phyloP scores from a whole-genome alignment of 1,140 invertebrate species.

The Eriosoma lanigerum region DNA sequence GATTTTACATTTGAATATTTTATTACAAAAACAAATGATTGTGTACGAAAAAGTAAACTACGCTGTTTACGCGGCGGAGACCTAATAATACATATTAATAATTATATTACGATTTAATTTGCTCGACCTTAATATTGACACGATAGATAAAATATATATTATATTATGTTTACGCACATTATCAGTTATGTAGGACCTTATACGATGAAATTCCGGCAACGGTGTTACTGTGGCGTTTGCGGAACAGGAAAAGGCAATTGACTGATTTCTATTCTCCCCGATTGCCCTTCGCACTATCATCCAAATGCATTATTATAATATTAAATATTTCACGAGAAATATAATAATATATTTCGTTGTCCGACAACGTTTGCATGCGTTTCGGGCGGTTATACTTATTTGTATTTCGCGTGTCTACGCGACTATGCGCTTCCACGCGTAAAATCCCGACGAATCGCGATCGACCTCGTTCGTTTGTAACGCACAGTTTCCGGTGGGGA shows the following conservation, averaged over 20 bases:
- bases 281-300: background rate
- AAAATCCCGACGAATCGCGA: conserved; percentile 17
- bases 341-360: no score
- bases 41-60: background rate
- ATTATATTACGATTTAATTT: conserved; percentile 8
- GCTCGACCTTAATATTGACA: conserved; percentile 39
- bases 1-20: background rate
- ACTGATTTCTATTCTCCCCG: background rate
- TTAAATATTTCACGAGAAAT: no score
- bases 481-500: background rate
- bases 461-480: background rate
- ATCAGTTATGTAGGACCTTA: background rate
- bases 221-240: background rate
- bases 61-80: background rate
- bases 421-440: no score
- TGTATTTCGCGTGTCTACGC: no score
- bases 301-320: no score
- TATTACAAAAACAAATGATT: background rate
- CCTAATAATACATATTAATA: background rate
- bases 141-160: background rate
- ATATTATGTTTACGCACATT: background rate
- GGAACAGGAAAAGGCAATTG: conserved; percentile 17
- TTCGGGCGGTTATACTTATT: no score
- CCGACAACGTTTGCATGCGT: no score
- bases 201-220: background rate